A percentile compares a stretch with the other conserved stretches of the same genome.
Evolutionary conservation across 1,140 invertebrate species (phyloP).

Genomic region (Heliconius hermathena): DNA sequence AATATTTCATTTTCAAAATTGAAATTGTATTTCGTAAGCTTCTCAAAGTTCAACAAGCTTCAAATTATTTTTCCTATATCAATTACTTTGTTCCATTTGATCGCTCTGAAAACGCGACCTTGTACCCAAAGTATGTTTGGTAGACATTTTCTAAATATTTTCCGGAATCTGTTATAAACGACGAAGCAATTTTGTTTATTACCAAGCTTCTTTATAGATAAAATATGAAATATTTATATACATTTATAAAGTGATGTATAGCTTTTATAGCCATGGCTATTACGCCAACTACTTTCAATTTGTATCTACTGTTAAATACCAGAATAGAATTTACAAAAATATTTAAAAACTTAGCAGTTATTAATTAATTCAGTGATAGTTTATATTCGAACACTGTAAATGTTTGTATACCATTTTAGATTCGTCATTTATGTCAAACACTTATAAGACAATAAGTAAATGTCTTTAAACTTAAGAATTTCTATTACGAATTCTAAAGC

Average conservation of each 20-base stretch:
- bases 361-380: too few species aligned
- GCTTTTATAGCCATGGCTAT: too few species aligned
- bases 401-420: too few species aligned
- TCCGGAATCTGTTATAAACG: background rate
- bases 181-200: background rate
- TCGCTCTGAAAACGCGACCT: conserved; percentile 15
- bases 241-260: background rate
- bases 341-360: too few species aligned
- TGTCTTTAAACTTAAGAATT: background rate
- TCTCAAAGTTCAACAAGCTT: conserved; percentile 22
- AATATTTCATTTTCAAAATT: conserved; percentile 14
- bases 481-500: background rate
- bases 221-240: background rate
- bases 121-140: conserved; percentile 17
- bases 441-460: too few species aligned
- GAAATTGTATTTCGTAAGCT: conserved; percentile 25
- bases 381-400: too few species aligned
- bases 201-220: background rate
- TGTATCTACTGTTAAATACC: too few species aligned
- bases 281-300: background rate
- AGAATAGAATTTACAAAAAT: too few species aligned
- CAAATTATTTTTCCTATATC: conserved; percentile 32
- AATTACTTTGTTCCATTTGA: conserved; percentile 31
- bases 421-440: too few species aligned
- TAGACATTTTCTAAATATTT: conserved; percentile 11